phyloP scores from a whole-genome alignment of 2,113 vertebrate genomes.

The Notarius lentiginosus region DNA sequence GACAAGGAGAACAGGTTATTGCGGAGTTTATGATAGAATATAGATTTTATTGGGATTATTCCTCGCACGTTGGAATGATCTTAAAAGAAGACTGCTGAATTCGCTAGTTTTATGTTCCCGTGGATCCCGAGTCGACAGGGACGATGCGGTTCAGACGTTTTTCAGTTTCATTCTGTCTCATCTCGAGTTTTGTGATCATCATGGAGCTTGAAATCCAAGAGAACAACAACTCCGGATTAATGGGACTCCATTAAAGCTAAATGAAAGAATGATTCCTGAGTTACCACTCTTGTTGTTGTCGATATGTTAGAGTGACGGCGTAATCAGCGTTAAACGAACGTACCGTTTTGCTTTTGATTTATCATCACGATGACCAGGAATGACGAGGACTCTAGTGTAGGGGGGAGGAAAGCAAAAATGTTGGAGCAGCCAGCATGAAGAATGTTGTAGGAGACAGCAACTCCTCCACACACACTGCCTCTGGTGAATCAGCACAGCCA shows the following conservation, averaged over 20 bases:
- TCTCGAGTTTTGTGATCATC: background rate
- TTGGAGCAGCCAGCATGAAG: constrained; percentile 34
- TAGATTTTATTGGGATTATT: background rate
- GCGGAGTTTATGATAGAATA: background rate
- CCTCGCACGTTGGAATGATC: background rate
- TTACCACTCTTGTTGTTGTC: background rate
- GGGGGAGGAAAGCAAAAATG: constrained; percentile 7
- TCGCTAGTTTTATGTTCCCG: background rate
- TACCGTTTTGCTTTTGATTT: constrained; percentile 31
- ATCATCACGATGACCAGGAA: constrained; percentile 1
- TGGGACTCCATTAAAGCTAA: background rate
- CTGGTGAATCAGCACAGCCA: constrained; percentile 46
- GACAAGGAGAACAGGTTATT: background rate
- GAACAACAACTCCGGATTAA: constrained; percentile 2
- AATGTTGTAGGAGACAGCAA: constrained; percentile 39
- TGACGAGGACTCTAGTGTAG: constrained; percentile 20
- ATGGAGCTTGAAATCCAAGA: background rate
- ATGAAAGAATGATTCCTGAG: constrained; percentile 14
- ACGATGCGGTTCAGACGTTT: background rate
- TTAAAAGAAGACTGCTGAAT: background rate
- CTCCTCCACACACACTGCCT: constrained; percentile 36
- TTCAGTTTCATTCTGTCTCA: background rate
- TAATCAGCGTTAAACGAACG: background rate
- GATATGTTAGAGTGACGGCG: background rate
- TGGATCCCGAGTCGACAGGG: background rate